Base-by-base conservation (phyloP, 2,888 invertebrate species). In the Quadroppia sp. region DNA sequence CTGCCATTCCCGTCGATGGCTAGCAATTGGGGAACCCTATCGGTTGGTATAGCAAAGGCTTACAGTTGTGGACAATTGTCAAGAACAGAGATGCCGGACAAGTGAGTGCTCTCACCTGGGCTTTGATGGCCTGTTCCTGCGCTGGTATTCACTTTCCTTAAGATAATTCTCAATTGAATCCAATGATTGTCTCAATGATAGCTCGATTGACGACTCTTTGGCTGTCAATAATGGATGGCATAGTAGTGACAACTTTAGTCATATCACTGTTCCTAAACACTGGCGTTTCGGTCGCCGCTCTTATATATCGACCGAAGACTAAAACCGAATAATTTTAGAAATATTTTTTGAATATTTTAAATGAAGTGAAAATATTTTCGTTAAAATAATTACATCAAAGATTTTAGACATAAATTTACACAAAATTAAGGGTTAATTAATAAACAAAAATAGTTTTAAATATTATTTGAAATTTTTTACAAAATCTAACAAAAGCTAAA, bases 231-330 rank as follows among this genome's bases (percentile, higher is more conserved):
- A 36, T 36, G 50, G 71, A 71, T 23, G 1, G 6, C 20, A 45
- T 40, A 32, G 50, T 71, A 30, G 48, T 71, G 53, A 71, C 40
- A 25, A 71, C 45, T 48, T 56, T 71, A 40, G 17, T 56, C 28
- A 32, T 71, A 17, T 71, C 71, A 28, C 23, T 56, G 20, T 36
- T 56, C n/a, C 71, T 71, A 4, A 71, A 71, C 40, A 15, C 36
- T 2, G 25, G 45, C 2, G 53, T 71, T 6, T 48, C 71, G 2
- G 13, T 71, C 36, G 71, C 53, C 20, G 71, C 71, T n/a, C 20
- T 23, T 32, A 71, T 50, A 40, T 71, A 71, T 40, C 30, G 71
- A 30, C 71, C 71, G 6, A 71, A 71, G 71, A 71, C 25, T 50
- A 56, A 71, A 36, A 56, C 23, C 13, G 20, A 71, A n/a, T 50